Evolutionary conservation across 2,888 invertebrate species (phyloP).

Genomic region (Habroteleia sp.): DNA sequence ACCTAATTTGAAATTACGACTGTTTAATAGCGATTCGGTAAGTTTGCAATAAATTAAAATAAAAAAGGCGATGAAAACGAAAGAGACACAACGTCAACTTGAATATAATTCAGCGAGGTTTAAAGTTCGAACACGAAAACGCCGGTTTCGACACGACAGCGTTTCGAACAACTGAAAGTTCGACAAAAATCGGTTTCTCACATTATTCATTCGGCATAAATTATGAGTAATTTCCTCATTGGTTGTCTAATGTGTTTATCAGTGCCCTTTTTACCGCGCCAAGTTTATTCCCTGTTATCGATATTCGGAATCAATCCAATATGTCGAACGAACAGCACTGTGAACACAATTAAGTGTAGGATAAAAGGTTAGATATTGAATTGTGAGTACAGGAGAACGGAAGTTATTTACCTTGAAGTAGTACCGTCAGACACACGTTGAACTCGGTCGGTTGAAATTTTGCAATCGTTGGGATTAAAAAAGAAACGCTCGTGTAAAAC

Average conservation of each 20-base stretch:
- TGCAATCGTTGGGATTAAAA: conserved; percentile 46
- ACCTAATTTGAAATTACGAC: no score
- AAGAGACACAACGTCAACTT: no score
- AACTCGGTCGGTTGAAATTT: conserved; percentile 45
- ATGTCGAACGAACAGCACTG: conserved; percentile 42
- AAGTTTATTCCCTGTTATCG: conserved; percentile 45
- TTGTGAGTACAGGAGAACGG: conserved; percentile 61
- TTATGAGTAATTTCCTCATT: conserved; percentile 44
- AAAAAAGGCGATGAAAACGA: no score
- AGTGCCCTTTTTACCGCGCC: conserved; percentile 7
- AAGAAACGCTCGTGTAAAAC: conserved; percentile 29
- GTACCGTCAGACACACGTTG: conserved; percentile 38
- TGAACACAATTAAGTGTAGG: conserved; percentile 51
- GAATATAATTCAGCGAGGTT: no score
- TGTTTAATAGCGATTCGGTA: no score
- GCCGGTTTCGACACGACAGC: no score
- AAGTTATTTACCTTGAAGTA: conserved; percentile 63
- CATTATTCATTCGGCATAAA: conserved; percentile 30
- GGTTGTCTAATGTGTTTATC: conserved; percentile 35
- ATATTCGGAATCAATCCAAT: conserved; percentile 54
- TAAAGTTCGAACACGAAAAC: no score
- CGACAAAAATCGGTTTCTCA: conserved; percentile 14
- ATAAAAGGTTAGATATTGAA: conserved; percentile 62
- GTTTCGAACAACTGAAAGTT: no score
- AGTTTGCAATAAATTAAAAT: no score